These are phyloP conservation scores for Amphimedon queenslandica DNA, from an alignment of 37 sponge, comb jelly and placozoan genomes.

Conservation along the genomic window DNA sequence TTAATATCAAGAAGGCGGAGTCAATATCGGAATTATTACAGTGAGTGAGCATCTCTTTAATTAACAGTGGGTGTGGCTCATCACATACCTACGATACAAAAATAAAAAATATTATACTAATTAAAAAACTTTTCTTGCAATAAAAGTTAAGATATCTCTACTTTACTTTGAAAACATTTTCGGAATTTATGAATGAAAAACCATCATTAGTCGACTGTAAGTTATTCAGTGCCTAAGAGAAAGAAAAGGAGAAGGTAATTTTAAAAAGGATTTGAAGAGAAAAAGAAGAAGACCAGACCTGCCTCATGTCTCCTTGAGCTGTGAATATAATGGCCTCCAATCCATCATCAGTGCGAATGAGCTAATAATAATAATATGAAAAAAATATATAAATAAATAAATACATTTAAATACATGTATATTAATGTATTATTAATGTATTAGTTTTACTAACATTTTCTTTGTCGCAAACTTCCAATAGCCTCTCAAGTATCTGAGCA, in stretches of 20 bases:
- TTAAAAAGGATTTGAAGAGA: too few species aligned
- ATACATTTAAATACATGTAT: background rate
- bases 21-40: constrained; percentile 75
- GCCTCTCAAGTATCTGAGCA: constrained; percentile 78
- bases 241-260: too few species aligned
- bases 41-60: constrained; percentile 88
- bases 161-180: constrained; percentile 97
- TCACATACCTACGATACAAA: constrained; percentile 84
- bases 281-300: constrained; percentile 42
- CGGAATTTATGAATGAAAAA: constrained; percentile 88
- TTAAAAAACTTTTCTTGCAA: background rate
- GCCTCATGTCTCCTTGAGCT: constrained; percentile 99
- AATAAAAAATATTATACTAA: background rate
- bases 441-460: constrained; percentile 57
- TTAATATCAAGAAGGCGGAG: constrained; percentile 79
- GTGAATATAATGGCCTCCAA: constrained; percentile 96
- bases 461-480: constrained; percentile 89
- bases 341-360: constrained; percentile 85
- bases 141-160: too few species aligned
- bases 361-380: constrained; percentile 25
- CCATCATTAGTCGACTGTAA: constrained; percentile 89
- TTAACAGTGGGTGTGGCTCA: constrained; percentile 97
- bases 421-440: background rate
- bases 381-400: background rate
- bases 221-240: constrained; percentile 82